Evolutionary conservation across 2,888 invertebrate genomes (phyloP).

Genomic region (Melipona beecheii): DNA sequence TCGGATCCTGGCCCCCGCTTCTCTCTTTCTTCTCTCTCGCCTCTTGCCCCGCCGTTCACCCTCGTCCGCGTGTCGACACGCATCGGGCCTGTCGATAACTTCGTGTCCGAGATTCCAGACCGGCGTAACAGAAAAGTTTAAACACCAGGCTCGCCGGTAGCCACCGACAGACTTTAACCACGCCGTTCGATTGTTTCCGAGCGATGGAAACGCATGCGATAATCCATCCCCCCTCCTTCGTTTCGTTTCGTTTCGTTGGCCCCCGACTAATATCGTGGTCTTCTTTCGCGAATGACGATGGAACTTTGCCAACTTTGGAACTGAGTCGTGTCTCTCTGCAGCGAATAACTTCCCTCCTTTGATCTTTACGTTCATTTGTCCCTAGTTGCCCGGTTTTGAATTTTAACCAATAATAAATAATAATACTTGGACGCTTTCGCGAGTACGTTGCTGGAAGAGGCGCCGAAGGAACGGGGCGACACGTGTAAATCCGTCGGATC

Average conservation of each 20-base stretch:
- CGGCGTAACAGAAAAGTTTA: constrained; percentile 56
- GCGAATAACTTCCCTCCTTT: background rate
- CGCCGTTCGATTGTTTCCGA: constrained; percentile 46
- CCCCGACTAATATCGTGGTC: background rate
- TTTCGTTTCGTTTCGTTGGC: background rate
- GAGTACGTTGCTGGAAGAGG: background rate
- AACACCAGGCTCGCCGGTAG: constrained; percentile 55
- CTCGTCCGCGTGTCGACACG: constrained; percentile 53
- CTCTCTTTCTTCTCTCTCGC: constrained; percentile 1
- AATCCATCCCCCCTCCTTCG: background rate
- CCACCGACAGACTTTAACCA: constrained; percentile 34
- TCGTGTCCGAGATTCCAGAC: constrained; percentile 50
- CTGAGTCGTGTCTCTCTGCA: background rate
- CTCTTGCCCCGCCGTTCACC: constrained; percentile 41
- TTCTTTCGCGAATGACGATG: background rate
- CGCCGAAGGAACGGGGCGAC: background rate
- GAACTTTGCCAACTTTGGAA: background rate
- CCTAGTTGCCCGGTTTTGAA: too few species aligned
- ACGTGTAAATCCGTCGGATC: background rate
- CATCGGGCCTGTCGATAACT: constrained; percentile 60
- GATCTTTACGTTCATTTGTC: background rate
- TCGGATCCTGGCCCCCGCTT: background rate
- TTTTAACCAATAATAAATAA: too few species aligned
- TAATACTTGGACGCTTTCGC: too few species aligned
- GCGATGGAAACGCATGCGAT: constrained; percentile 45